Evolutionary conservation across 2,797 vertebrate genomes (phyloP).

Genomic region (Apodemus agrarius): DNA sequence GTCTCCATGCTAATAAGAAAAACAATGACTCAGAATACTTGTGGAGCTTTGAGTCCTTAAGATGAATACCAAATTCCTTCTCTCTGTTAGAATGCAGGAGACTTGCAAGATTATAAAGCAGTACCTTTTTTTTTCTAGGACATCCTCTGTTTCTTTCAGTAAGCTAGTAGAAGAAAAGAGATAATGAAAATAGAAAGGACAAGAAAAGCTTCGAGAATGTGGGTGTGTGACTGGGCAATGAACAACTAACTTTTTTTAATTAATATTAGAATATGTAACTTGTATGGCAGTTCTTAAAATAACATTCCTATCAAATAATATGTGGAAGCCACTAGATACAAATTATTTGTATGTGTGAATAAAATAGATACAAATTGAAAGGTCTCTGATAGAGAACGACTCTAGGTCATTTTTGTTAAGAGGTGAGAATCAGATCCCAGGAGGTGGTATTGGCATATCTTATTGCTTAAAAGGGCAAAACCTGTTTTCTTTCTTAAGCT

Average conservation of each 20-base stretch:
- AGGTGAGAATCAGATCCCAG: slow-evolving; percentile 70
- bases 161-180: neutral
- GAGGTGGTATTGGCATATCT: slow-evolving; percentile 62
- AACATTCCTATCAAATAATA: slow-evolving; percentile 13
- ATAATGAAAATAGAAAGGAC: neutral
- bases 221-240: neutral
- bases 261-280: neutral
- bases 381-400: slow-evolving; percentile 34
- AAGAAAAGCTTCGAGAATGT: neutral
- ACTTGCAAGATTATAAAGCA: neutral
- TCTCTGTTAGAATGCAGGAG: neutral
- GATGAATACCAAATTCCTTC: slow-evolving; percentile 26
- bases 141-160: neutral
- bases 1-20: slow-evolving; percentile 48
- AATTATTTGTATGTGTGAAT: slow-evolving; percentile 54
- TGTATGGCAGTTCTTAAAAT: neutral
- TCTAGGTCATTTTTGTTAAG: slow-evolving; percentile 37
- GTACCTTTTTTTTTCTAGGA: neutral
- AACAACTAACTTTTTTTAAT: neutral
- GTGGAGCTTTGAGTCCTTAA: neutral
- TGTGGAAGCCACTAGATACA: neutral
- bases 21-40: slow-evolving; percentile 37
- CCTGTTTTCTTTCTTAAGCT: slow-evolving; percentile 65
- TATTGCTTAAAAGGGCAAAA: slow-evolving; percentile 72
- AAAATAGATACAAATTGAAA: slow-evolving; percentile 43